phyloP scores from a whole-genome alignment of 1,140 invertebrate species.

The Lamellibrachia luymesi region DNA sequence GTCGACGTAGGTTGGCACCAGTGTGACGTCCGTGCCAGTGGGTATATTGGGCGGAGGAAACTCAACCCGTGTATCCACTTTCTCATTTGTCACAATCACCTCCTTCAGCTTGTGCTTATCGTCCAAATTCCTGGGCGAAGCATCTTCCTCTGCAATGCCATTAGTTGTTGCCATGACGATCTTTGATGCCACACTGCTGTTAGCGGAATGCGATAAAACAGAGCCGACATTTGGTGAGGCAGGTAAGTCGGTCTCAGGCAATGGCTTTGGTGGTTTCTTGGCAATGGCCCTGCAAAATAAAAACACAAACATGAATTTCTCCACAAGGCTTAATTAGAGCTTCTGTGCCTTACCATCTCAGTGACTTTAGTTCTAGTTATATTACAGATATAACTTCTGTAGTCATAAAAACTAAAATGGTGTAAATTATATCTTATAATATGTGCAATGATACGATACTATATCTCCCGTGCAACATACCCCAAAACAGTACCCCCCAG shows the following conservation, averaged over 20 bases:
- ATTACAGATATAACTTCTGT: no score
- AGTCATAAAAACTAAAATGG: no score
- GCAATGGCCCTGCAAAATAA: background rate
- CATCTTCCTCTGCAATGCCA: background rate
- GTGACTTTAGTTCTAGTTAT: background rate
- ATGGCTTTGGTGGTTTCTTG: background rate
- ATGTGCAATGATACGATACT: no score
- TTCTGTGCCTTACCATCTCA: background rate
- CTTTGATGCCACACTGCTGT: background rate
- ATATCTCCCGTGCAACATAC: no score
- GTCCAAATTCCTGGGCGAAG: background rate
- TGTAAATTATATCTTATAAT: no score
- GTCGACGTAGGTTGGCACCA: slow-evolving; percentile 14
- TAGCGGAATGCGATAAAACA: background rate
- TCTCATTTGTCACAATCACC: background rate
- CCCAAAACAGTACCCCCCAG: no score
- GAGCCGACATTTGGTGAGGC: background rate
- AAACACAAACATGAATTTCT: background rate
- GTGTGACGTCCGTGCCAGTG: background rate
- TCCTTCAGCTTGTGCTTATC: background rate
- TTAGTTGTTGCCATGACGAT: background rate
- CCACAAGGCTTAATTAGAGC: background rate
- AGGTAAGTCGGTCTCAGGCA: background rate
- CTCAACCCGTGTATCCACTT: background rate
- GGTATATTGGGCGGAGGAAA: background rate